Conservation (phyloP, 2,888 invertebrate species). For the Atethmia centrago region DNA sequence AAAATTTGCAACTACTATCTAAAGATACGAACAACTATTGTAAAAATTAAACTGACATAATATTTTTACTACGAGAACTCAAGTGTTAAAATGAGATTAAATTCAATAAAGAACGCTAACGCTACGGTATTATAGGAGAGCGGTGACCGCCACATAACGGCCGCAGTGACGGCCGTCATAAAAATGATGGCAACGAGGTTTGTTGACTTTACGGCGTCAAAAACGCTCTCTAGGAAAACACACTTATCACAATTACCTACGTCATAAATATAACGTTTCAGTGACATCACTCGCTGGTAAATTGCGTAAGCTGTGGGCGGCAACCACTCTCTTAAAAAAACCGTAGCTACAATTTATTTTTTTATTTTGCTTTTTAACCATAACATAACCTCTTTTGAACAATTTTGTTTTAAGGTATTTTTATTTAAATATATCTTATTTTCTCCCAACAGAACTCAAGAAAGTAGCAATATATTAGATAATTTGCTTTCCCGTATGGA, state of each 20-base stretch:
- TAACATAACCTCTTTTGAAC: not conserved
- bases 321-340: not conserved
- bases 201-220: not conserved
- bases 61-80: not conserved
- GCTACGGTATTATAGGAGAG: not conserved
- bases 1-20: not conserved
- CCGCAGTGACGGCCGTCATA: not conserved
- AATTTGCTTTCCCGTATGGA: conserved; percentile 99
- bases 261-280: not conserved
- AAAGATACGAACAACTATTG: not conserved
- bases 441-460: conserved; percentile 93
- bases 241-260: not conserved
- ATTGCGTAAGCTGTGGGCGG: not conserved
- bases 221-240: not conserved
- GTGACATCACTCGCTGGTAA: not conserved
- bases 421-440: conserved; percentile 49
- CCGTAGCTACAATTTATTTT: no score
- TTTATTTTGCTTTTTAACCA: conserved; percentile 7
- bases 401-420: not conserved
- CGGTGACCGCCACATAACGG: not conserved
- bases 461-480: conserved; percentile 98
- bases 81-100: not conserved
- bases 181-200: not conserved
- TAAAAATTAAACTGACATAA: not conserved
- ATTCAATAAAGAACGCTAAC: not conserved